These are phyloP conservation scores for Betta splendens DNA, from an alignment of 2,797 vertebrate species.

Conservation along the genomic window DNA sequence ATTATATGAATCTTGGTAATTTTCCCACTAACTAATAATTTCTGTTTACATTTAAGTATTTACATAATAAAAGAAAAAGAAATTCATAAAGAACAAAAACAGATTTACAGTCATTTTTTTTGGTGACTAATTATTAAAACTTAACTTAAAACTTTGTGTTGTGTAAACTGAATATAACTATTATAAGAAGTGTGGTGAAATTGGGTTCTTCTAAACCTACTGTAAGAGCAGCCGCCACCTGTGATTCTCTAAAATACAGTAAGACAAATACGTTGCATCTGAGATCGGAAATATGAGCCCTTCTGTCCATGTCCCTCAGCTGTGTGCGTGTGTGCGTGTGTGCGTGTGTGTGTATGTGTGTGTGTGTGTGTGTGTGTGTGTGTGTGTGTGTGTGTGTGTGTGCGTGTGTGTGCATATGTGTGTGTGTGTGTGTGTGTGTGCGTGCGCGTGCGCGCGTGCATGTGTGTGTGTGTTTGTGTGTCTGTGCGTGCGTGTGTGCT, in stretches of 20 bases:
- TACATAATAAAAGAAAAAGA: too few relatives aligned
- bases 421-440: slow-evolving; percentile 9
- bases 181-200: too few relatives aligned
- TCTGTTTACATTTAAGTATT: too few relatives aligned
- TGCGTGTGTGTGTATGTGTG: slow-evolving; percentile 16
- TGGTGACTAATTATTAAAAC: neutral
- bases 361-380: slow-evolving; percentile 13
- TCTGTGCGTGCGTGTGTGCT: too few relatives aligned
- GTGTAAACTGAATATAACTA: too few relatives aligned
- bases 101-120: too few relatives aligned
- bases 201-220: neutral
- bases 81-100: too few relatives aligned
- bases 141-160: too few relatives aligned
- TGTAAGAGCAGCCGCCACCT: slow-evolving; percentile 22
- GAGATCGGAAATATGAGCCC: slow-evolving; percentile 22
- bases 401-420: slow-evolving; percentile 19
- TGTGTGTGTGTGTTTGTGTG: slow-evolving; percentile 8
- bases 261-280: slow-evolving; percentile 15
- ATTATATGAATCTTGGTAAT: too few relatives aligned
- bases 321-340: too few relatives aligned
- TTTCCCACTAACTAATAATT: too few relatives aligned
- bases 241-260: slow-evolving; percentile 34
- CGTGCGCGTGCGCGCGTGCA: too few relatives aligned
- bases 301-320: slow-evolving; percentile 16
- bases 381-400: slow-evolving; percentile 7